Percentiles rank a stretch among this genome's conserved stretches.
phyloP scores from a whole-genome alignment of 2,113 vertebrate species.

The Pseudorhombus dupliciocellatus region DNA sequence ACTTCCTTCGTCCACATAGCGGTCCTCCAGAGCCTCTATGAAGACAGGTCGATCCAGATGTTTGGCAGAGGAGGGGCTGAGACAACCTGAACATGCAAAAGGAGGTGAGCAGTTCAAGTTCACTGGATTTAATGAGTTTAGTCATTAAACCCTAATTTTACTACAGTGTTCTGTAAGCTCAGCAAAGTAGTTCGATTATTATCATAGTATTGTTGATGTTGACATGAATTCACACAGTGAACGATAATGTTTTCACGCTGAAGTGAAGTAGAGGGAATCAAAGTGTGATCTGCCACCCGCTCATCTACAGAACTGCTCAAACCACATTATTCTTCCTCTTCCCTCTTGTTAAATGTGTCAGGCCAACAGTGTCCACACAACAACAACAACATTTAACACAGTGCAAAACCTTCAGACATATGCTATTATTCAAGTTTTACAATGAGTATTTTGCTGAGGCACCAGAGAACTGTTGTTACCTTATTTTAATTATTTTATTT shows the following conservation, averaged over 20 bases:
- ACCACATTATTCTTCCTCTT: background rate
- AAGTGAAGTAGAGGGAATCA: background rate
- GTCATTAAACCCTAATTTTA: too few species aligned
- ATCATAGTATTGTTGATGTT: background rate
- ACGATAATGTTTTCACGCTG: background rate
- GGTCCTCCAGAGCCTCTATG: constrained; percentile 66
- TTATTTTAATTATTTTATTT: too few species aligned
- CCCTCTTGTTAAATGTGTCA: background rate
- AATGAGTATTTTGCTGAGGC: too few species aligned
- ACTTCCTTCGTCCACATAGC: constrained; percentile 72
- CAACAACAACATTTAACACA: background rate
- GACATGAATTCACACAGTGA: background rate
- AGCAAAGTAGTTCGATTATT: background rate
- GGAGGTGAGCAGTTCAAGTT: background rate
- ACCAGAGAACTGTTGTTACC: too few species aligned
- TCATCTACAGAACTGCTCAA: background rate
- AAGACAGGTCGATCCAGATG: constrained; percentile 63
- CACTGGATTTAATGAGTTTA: too few species aligned
- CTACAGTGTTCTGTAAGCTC: too few species aligned
- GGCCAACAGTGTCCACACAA: background rate
- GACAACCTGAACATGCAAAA: constrained; percentile 33
- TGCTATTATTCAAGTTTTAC: too few species aligned
- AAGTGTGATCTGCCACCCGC: too few species aligned
- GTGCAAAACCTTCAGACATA: background rate
- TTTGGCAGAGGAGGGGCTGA: background rate